phyloP scores from a whole-genome alignment of 2,113 vertebrate genomes.

The Hepsetus odoe region DNA sequence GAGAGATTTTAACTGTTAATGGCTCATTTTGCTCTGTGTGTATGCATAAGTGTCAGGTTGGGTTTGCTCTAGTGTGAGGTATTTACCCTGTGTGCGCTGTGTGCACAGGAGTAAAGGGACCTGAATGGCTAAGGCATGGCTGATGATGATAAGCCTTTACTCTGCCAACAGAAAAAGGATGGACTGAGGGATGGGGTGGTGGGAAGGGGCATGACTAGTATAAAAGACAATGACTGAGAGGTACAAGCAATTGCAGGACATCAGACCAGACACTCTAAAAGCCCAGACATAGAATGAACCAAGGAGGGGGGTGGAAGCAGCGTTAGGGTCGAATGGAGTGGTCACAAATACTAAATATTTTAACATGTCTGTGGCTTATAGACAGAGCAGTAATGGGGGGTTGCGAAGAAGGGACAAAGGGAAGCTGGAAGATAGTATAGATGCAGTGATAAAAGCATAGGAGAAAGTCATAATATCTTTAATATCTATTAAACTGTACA shows the following conservation, averaged over 20 bases:
- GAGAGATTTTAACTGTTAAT: background rate
- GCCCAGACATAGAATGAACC: constrained; percentile 7
- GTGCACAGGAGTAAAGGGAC: constrained; percentile 48
- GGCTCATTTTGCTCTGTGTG: background rate
- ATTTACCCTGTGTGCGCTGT: constrained; percentile 19
- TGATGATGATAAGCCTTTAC: constrained; percentile 8
- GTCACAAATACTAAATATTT: constrained; percentile 59
- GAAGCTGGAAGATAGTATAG: background rate
- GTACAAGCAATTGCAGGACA: constrained; percentile 38
- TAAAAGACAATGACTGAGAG: background rate
- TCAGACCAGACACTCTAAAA: constrained; percentile 29
- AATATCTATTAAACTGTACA: background rate
- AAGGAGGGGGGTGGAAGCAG: background rate
- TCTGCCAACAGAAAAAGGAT: constrained; percentile 20
- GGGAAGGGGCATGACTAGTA: background rate
- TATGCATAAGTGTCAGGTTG: background rate
- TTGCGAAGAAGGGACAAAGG: constrained; percentile 27
- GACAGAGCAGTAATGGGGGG: constrained; percentile 25
- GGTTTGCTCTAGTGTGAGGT: background rate
- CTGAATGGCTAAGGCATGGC: constrained; percentile 38
- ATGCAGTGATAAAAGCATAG: background rate
- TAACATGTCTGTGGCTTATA: constrained; percentile 47
- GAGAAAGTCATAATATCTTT: background rate
- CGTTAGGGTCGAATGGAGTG: constrained; percentile 23
- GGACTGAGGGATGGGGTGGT: background rate